A percentile compares a stretch with the other conserved stretches of the same genome.
These are phyloP conservation scores for Actenoides lindsayi DNA, from an alignment of 2,113 vertebrate genomes.

Conservation along the genomic window DNA sequence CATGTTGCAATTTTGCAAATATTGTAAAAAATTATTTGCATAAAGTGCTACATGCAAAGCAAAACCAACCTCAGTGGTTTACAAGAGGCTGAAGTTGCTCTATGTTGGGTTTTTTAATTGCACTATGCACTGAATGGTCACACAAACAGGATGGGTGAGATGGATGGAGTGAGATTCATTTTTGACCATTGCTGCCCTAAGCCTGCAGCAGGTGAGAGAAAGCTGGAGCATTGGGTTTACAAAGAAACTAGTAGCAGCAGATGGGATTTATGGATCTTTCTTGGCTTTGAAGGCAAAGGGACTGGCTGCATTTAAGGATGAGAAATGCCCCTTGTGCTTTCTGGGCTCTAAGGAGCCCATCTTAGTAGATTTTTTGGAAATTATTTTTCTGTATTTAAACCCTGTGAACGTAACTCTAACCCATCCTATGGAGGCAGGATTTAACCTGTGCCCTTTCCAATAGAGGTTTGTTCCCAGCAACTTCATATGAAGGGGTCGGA, in stretches of 20 bases:
- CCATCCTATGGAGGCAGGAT: background rate
- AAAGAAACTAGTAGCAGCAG: background rate
- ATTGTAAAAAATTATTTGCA: slow-evolving; percentile 39
- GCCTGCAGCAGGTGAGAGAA: background rate
- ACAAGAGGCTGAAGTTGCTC: background rate
- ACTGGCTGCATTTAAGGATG: background rate
- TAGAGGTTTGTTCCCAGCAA: background rate
- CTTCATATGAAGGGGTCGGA: background rate
- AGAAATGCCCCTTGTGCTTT: background rate
- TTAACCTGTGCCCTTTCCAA: background rate
- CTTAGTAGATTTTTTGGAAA: background rate
- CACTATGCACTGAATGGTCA: background rate
- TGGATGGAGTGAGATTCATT: background rate
- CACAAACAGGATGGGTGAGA: background rate
- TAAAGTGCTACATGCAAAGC: background rate
- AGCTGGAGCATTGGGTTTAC: background rate
- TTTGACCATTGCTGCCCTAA: background rate
- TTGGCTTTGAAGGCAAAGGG: background rate
- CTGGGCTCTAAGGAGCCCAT: background rate
- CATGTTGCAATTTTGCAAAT: background rate
- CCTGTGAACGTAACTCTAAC: background rate
- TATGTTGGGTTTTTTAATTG: slow-evolving; percentile 36
- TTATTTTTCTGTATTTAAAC: background rate
- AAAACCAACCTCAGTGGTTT: background rate
- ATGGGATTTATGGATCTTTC: background rate